These are phyloP conservation scores for Gadus chalcogrammus DNA, from an alignment of 2,113 vertebrate species.

Conservation along the genomic window DNA sequence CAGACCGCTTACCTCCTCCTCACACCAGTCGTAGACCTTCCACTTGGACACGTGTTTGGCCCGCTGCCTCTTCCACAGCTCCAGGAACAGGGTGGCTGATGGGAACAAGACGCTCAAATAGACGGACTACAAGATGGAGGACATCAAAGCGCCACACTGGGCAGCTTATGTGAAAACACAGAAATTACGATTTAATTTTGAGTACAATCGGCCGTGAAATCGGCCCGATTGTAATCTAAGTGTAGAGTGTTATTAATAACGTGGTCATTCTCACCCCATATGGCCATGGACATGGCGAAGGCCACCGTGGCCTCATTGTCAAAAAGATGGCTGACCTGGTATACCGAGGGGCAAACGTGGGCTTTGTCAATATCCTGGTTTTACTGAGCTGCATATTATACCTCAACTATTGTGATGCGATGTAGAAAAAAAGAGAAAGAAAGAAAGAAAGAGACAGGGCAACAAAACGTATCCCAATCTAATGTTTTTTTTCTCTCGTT, in stretches of 20 bases:
- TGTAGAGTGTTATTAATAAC: background rate
- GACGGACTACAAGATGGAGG: background rate
- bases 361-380: no score
- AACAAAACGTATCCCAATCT: no score
- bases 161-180: no score
- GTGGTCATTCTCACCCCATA: conserved; percentile 85
- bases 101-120: conserved; percentile 9
- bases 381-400: no score
- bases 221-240: background rate
- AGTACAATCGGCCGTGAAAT: no score
- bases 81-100: conserved; percentile 88
- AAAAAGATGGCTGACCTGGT: conserved; percentile 87
- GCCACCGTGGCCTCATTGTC: conserved; percentile 89
- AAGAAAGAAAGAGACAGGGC: no score
- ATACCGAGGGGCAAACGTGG: background rate
- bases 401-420: no score
- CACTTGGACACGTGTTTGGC: conserved; percentile 74
- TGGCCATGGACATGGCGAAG: conserved; percentile 92
- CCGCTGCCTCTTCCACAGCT: conserved; percentile 87
- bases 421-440: no score
- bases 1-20: conserved; percentile 79
- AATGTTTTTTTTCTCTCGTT: no score
- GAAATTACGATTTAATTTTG: no score
- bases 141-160: background rate
- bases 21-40: conserved; percentile 85